Evolutionary conservation across 2,888 invertebrate species (phyloP).

Genomic region (Volucella inanis): DNA sequence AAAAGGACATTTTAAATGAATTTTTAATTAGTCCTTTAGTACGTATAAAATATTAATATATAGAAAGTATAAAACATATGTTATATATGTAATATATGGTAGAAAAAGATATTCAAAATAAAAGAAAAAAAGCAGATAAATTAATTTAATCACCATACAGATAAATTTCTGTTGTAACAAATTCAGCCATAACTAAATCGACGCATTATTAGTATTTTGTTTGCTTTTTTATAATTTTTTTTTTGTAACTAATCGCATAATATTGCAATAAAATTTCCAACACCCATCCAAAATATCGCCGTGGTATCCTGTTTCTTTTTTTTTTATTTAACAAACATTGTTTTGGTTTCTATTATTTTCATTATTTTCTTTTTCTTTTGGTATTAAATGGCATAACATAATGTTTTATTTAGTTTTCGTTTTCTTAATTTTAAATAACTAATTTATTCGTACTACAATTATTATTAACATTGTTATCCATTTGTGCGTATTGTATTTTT

Average conservation of each 20-base stretch:
- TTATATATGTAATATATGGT: no score
- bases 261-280: conserved; percentile 23
- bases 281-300: conserved; percentile 21
- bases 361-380: background rate
- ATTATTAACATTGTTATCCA: conserved; percentile 59
- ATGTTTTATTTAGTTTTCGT: background rate
- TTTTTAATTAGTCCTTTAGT: no score
- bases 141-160: background rate
- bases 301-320: background rate
- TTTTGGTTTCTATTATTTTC: background rate
- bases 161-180: background rate
- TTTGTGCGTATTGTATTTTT: conserved; percentile 65
- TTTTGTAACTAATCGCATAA: conserved; percentile 14
- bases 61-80: no score
- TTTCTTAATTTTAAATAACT: conserved; percentile 23
- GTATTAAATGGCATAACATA: conserved; percentile 8
- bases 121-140: no score
- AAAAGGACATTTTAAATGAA: no score
- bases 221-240: background rate
- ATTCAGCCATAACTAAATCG: conserved; percentile 29
- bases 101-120: no score
- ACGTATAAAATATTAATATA: no score
- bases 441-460: conserved; percentile 19
- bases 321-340: background rate
- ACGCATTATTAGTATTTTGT: conserved; percentile 17